Conservation (phyloP, 92 coral and sea anemone genomes). For the Siderastrea siderea region DNA sequence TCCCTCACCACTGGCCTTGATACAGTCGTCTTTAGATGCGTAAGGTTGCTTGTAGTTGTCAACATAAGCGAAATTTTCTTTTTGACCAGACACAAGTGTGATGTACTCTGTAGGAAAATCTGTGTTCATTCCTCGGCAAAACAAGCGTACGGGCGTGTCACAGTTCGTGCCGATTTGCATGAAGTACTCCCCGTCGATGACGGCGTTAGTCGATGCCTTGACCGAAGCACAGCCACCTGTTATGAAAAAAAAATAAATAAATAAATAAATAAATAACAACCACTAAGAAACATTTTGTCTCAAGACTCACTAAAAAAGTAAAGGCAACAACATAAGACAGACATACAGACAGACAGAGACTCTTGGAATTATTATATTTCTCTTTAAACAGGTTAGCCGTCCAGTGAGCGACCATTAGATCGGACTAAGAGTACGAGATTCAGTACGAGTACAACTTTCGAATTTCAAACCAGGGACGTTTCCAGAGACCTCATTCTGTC, state of each 20-base stretch:
- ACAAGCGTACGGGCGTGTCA: conserved; percentile 75
- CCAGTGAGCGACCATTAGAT: no score
- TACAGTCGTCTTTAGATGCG: conserved; percentile 61
- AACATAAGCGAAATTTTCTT: conserved; percentile 79
- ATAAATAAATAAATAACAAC: not conserved
- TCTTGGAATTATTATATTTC: no score
- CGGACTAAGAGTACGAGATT: no score
- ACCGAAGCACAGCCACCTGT: conserved; percentile 85
- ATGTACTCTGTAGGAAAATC: conserved; percentile 82
- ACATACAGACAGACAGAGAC: no score
- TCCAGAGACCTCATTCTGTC: no score
- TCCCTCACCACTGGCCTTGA: conserved; percentile 53
- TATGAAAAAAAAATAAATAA: not conserved
- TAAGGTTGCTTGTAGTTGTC: conserved; percentile 81
- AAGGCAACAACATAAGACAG: no score
- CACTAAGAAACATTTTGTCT: not conserved
- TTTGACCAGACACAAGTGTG: conserved; percentile 73
- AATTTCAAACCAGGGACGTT: no score
- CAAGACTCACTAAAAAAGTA: no score
- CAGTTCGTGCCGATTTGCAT: conserved; percentile 78
- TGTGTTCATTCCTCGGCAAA: conserved; percentile 82
- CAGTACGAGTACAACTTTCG: no score
- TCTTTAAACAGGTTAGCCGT: no score
- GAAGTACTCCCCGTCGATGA: conserved; percentile 79
- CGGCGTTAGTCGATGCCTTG: conserved; percentile 69